Conservation (phyloP, 2,113 vertebrate genomes). For the Echinops telfairi region DNA sequence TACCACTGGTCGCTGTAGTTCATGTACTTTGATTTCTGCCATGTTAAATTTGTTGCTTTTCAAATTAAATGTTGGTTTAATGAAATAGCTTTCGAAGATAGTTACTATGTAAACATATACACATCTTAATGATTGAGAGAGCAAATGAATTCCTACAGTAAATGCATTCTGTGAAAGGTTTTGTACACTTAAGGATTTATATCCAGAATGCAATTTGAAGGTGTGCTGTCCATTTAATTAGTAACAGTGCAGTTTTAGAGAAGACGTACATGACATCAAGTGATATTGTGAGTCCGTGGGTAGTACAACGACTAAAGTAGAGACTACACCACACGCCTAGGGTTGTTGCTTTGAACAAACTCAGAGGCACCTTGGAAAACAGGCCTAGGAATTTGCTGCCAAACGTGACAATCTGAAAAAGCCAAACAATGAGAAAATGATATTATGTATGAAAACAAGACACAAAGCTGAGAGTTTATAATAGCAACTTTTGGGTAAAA, state of each 20-base stretch:
- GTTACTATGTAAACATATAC: background rate
- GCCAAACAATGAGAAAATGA: background rate
- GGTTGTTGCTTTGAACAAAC: no score
- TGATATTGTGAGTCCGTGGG: no score
- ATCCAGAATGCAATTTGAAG: background rate
- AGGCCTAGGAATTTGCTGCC: no score
- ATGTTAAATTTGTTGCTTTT: background rate
- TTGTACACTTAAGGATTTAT: no score
- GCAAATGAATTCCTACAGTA: no score
- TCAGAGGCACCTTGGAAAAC: no score
- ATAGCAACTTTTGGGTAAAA: background rate
- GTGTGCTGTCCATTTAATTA: background rate
- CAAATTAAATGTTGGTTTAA: constrained; percentile 19
- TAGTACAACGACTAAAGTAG: no score
- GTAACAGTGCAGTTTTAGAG: background rate
- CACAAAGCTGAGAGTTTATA: background rate
- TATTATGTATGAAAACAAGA: background rate
- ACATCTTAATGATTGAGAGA: background rate
- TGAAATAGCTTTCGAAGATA: constrained; percentile 6
- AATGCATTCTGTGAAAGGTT: no score
- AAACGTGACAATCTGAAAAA: no score
- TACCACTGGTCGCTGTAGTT: background rate
- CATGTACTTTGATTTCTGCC: background rate
- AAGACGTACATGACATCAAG: background rate
- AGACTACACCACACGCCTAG: no score